Evolutionary conservation across 2,888 invertebrate genomes (phyloP), one percentile per base, ranked within the genome.

Genomic region (Pristionchus entomophagus): DNA sequence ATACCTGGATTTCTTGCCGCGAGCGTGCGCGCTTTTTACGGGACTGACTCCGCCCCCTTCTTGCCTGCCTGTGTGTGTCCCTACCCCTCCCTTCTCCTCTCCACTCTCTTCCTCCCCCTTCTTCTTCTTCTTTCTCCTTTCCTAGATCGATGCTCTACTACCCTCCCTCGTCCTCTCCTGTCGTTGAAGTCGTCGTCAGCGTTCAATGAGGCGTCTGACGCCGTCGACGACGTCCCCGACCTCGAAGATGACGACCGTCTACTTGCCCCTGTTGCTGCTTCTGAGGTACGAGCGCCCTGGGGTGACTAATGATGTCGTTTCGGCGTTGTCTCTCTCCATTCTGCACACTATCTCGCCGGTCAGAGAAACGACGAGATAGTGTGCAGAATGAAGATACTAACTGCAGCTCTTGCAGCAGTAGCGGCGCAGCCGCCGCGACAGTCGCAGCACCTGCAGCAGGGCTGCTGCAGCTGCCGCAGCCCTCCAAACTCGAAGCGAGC

Each of bases 141-240:
- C 35, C 53, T 38, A 82, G 82, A 82, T 82, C 82, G 82, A 82
- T 82, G 82, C 56, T 59, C 17, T 81, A 17, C 41, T 59, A 59
- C 82, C 26, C 14, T 22, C n/a, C 51, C 77, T n/a, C 45, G n/a
- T 35, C 73, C 49, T 78, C 45, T 49, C 49, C 51, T 41, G 29
- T 73, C 38, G 19, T 19, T 38, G 65, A 69, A 32, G 32, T 32
- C 22, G 38, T 41, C 69, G 1, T 69, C 32, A 0, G 10, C 38
- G 19, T 3, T 26, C 62, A 14, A 45, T 56, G 56, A 8, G 14
- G 56, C n/a, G 10, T 56, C 45, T 14, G 6, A 14, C 45, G 8
- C 14, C 45, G 45, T 62, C 62, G 19, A 59, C 4, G 65, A n/a
- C 32, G 32, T 35, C 10, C 26, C 56, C 26, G 56, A 59, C n/a